Conservation (phyloP, 2,113 vertebrate species). For the Misgurnus anguillicaudatus region DNA sequence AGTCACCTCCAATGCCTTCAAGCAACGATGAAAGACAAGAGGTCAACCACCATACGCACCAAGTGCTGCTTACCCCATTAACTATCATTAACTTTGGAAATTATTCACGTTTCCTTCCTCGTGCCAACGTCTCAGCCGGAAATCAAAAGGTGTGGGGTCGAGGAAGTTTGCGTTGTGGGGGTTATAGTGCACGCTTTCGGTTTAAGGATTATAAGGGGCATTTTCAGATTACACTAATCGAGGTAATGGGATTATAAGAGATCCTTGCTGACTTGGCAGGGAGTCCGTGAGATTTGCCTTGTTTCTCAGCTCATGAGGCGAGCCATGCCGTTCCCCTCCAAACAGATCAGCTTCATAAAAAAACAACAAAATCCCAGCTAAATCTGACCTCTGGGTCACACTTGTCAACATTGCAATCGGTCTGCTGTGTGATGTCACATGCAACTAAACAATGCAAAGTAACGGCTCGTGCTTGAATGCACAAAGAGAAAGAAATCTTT, state of each 20-base stretch:
- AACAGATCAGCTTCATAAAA: not conserved
- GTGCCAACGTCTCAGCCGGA: not conserved
- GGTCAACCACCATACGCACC: slow-evolving; percentile 54
- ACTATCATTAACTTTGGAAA: slow-evolving; percentile 85
- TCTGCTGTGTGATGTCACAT: not conserved
- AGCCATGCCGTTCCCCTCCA: slow-evolving; percentile 18
- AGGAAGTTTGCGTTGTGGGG: not conserved
- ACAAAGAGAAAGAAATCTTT: slow-evolving; percentile 17
- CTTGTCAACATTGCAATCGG: not conserved
- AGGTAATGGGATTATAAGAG: slow-evolving; percentile 46
- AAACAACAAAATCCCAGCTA: not conserved
- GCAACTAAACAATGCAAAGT: not conserved
- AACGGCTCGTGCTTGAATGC: not conserved
- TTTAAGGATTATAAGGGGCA: slow-evolving; percentile 55
- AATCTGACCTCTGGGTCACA: not conserved
- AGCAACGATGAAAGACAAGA: slow-evolving; percentile 43
- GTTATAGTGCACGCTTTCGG: slow-evolving; percentile 33
- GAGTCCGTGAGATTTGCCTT: slow-evolving; percentile 36
- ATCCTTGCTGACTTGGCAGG: slow-evolving; percentile 45
- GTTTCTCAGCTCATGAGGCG: slow-evolving; percentile 15
- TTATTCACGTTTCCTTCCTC: slow-evolving; percentile 70
- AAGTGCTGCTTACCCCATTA: slow-evolving; percentile 81
- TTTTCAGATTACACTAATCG: slow-evolving; percentile 52
- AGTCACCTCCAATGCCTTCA: slow-evolving; percentile 12
- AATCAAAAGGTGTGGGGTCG: slow-evolving; percentile 52